Conservation (phyloP, 2,888 invertebrate species). For the Idaea dimidiata region DNA sequence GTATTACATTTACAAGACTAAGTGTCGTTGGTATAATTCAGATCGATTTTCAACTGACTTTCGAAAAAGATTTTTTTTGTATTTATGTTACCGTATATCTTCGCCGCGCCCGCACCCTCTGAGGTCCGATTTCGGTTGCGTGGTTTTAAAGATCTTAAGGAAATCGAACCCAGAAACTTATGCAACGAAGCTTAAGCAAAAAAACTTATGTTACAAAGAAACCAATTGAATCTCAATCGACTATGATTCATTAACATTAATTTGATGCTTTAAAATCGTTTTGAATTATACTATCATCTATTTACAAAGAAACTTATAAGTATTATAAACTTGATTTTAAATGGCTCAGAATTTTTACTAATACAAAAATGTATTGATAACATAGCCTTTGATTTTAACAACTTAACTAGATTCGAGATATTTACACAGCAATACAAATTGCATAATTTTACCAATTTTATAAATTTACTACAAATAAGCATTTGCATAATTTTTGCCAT, state of each 20-base stretch:
- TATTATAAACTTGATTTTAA: not conserved
- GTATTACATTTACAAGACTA: conserved; percentile 37
- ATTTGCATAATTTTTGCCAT: conserved; percentile 7
- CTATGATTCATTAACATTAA: not conserved
- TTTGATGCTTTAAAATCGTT: conserved; percentile 9
- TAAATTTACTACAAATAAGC: no score
- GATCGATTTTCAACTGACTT: conserved; percentile 10
- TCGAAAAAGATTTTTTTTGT: no score
- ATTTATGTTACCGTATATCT: no score
- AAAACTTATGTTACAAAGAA: no score
- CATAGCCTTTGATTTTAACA: conserved; percentile 17
- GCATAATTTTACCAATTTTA: no score
- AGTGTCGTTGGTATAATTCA: conserved; percentile 18
- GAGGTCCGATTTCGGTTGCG: no score
- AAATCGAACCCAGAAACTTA: no score
- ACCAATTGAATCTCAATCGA: no score
- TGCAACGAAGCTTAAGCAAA: no score
- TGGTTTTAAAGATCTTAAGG: no score
- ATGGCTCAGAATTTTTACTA: not conserved
- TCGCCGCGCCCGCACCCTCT: no score
- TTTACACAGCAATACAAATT: not conserved
- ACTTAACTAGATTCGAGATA: conserved; percentile 7
- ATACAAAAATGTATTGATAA: conserved; percentile 8
- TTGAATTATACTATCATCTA: conserved; percentile 23
- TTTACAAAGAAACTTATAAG: conserved; percentile 27